Base-by-base conservation (phyloP, 1,140 invertebrate genomes). In the Aculops lycopersici region DNA sequence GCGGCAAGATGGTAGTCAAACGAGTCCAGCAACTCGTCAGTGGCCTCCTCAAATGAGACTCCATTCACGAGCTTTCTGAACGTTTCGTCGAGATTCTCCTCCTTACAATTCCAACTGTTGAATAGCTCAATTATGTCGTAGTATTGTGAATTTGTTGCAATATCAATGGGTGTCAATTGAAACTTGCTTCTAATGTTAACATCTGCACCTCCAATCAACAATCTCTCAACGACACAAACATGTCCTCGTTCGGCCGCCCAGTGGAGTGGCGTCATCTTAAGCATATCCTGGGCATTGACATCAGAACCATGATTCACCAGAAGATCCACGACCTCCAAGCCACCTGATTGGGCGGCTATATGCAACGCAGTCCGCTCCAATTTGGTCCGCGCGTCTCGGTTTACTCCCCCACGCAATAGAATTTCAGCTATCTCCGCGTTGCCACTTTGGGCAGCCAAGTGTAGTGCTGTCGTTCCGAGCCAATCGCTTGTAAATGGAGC, bases 181-280 rank as follows among this genome's bases (percentile, higher is more conserved):
- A 86, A 86, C 64, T 83, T 84, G 55, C 72, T 78, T 35, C 60
- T 55, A 38, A 61, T 54, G 43, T 61, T 58, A 3, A 66, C 56
- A 53, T 74, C 64, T 1, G 77, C 75, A 15, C 75, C 74, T 50
- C 67, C 57, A 40, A 67, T 62, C 2, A 88, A 51, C 37, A 88
- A 58, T 36, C 70, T 49, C 41, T 68, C 61, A 20, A 74, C 71
- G 43, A 71, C 67, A 37, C 64, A 63, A 20, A 64, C 50, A 53
- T 80, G 71, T n/a, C 69, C 67, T 47, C 72, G 68, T 58, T 84
- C 78, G 37, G 74, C 74, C 8, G 80, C 79, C 83, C 81, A 90
- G 61, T 90, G 81, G 17, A 92, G 60, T 20, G 81, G 78, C 18
- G 80, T 86, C 80, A 86, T 88, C 52, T 69, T 69, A 20, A 88